Conservation (phyloP, 1,140 invertebrate genomes). For the Drosophila triauraria region DNA sequence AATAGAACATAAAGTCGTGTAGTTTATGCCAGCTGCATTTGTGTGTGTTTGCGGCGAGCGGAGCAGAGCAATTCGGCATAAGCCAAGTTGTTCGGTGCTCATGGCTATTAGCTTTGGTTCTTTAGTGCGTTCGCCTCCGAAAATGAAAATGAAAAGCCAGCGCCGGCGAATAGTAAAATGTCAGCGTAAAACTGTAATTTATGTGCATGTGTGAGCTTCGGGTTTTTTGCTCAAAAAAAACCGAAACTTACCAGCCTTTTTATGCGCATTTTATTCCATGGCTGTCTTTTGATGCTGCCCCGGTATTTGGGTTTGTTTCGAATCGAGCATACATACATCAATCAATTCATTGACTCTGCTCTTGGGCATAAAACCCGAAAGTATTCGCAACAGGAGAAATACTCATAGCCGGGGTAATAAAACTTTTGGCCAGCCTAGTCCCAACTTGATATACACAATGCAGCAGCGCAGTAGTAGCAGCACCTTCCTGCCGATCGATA, state of each 20-base stretch:
- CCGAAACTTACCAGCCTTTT: conserved; percentile 40
- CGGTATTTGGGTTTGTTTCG: conserved; percentile 16
- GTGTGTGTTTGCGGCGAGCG: conserved; percentile 47
- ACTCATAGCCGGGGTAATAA: conserved; percentile 50
- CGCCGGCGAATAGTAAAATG: conserved; percentile 77
- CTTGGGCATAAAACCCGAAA: conserved; percentile 52
- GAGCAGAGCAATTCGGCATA: conserved; percentile 57
- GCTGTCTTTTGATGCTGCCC: conserved; percentile 60
- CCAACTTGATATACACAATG: conserved; percentile 28
- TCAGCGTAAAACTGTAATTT: conserved; percentile 83
- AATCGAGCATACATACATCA: conserved; percentile 49
- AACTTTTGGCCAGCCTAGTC: conserved; percentile 60
- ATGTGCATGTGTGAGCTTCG: conserved; percentile 70
- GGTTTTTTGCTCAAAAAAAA: conserved; percentile 5
- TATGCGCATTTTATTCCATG: conserved; percentile 72
- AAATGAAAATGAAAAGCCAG: conserved; percentile 80
- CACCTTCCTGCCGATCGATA: conserved; percentile 46
- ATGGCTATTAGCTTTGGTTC: conserved; percentile 76
- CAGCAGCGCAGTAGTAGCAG: conserved; percentile 13
- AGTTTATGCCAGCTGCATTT: conserved; percentile 72
- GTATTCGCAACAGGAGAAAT: conserved; percentile 30
- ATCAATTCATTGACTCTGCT: conserved; percentile 77
- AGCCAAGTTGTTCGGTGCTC: conserved; percentile 66
- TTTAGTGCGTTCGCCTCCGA: conserved; percentile 69
- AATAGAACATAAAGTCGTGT: conserved; percentile 71